Evolutionary conservation across 1,140 invertebrate species (phyloP), one percentile per base, ranked within the genome.

Genomic region (Cherax quadricarinatus): DNA sequence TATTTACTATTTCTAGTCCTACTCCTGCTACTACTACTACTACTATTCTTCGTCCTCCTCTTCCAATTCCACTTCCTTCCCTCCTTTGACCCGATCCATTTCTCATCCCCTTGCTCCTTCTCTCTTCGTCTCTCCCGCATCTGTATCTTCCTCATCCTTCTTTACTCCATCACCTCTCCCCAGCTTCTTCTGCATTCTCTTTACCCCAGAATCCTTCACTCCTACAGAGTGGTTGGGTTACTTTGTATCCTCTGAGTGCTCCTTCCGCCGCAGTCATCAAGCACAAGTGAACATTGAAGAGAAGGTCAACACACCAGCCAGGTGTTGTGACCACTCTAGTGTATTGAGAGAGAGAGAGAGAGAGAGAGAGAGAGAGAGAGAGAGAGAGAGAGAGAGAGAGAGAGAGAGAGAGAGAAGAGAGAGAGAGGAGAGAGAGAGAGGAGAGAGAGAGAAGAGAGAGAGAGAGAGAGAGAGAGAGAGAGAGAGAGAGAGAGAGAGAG

Each of bases 311-410:
- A 21, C 66, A 21, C 14, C 21, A 70, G 66, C 14, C 18, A 70
- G 21, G 66, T 70, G 14, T 70, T 70, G 21, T 21, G 21, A 18
- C 21, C 66, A 70, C 66, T 70, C 21, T 5, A 3, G 14, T 70
- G 66, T 70, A 21, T 70, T 70, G 57, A 80, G 78, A 30, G 24
- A 80, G 78, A 30, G 78, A 80, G 24, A 30, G 78, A 80, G 49
- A 80, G 49, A 30, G 12, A 14, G 24, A 80, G 49, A n/a, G 24
- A 80, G 62, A 21, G 18, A 66, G 62, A 66, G 62, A 66, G 62
- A 21, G 18, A 21, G 62, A 66, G 62, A 66, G 18, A 21, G 62
- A 21, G 18, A 66, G 3, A 9, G 62, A 66, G 62, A 21, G 18
- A 21, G 62, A 66, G 62, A 21, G 18, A 66, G 62, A 21, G 62